Evolutionary conservation across 2,113 vertebrate genomes (phyloP), one percentile per base, ranked within the genome.

Genomic region (Thinocorus orbignyianus): DNA sequence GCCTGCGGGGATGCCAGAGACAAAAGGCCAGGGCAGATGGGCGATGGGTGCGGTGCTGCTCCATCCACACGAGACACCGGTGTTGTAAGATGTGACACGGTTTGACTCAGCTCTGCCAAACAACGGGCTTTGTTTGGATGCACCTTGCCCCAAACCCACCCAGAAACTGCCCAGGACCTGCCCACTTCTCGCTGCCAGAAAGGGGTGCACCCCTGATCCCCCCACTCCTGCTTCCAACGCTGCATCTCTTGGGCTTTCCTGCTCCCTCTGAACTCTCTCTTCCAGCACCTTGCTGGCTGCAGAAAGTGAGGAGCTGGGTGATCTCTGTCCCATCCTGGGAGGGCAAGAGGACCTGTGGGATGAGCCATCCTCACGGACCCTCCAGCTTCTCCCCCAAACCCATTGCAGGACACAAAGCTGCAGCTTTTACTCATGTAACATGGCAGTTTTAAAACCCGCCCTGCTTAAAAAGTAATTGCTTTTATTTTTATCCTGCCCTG

Each of bases 61-160:
- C 68, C 23, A 31, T 65, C 9, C 2, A 1, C 4, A 18, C 39
- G 41, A 26, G 31, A 28, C n/a, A 37, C 55, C 23, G 0, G 0
- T 10, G 31, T 17, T 44, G 9, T 35, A 22, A 57, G 51, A 39
- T 5, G 33, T 3, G 31, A 14, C 31, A 2, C 0, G 4, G 61
- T 31, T 82, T n/a, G 35, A 44, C 14, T 37, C 49, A 26, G 18
- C 54, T 23, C 65, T 78, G 69, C 33, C 39, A 26, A 91, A 71
- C 15, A 61, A 74, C 0, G 0, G 10, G 20, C 33, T 62, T 39
- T 37, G 25, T 62, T 65, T 3, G 6, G 49, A 41, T 31, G 37
- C 60, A n/a, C 39, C 33, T n/a, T 55, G 42, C 37, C 76, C 46
- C 58, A 71, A 31, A 37, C 25, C 25, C 28, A 46, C 15, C 39